Conservation (phyloP, 2,113 vertebrate genomes). For the Sinocyclocheilus anshuiensis region DNA sequence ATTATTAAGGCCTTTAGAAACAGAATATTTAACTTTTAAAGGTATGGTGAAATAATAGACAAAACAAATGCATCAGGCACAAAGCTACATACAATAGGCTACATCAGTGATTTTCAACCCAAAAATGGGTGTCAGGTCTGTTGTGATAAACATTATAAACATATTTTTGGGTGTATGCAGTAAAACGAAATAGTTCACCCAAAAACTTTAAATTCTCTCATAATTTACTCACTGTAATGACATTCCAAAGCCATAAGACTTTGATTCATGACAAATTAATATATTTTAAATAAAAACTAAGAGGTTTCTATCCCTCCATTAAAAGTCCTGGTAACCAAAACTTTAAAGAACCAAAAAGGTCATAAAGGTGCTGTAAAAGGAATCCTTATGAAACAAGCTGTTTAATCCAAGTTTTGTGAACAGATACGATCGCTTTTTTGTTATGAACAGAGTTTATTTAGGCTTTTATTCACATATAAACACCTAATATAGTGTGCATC, state of each 20-base stretch:
- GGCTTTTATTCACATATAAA: too few species aligned
- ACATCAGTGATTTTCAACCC: background rate
- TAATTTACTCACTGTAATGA: background rate
- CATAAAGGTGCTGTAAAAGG: too few species aligned
- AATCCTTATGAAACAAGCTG: too few species aligned
- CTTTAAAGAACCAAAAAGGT: too few species aligned
- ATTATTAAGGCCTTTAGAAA: conserved; percentile 38
- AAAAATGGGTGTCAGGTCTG: background rate
- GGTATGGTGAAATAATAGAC: background rate
- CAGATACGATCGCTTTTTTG: too few species aligned
- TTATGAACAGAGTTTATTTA: too few species aligned
- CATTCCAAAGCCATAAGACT: background rate
- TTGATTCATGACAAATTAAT: background rate
- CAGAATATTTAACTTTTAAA: background rate
- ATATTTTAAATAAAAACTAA: background rate
- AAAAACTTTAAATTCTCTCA: background rate
- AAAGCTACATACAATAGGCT: background rate
- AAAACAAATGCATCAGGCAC: background rate
- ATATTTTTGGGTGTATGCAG: background rate
- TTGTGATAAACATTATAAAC: background rate
- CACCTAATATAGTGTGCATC: too few species aligned
- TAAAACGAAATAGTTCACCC: background rate
- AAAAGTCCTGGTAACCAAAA: too few species aligned
- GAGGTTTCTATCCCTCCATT: background rate
- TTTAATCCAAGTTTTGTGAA: too few species aligned